These are phyloP conservation scores for Borostomias antarcticus DNA, from an alignment of 2,797 vertebrate genomes.

Conservation along the genomic window DNA sequence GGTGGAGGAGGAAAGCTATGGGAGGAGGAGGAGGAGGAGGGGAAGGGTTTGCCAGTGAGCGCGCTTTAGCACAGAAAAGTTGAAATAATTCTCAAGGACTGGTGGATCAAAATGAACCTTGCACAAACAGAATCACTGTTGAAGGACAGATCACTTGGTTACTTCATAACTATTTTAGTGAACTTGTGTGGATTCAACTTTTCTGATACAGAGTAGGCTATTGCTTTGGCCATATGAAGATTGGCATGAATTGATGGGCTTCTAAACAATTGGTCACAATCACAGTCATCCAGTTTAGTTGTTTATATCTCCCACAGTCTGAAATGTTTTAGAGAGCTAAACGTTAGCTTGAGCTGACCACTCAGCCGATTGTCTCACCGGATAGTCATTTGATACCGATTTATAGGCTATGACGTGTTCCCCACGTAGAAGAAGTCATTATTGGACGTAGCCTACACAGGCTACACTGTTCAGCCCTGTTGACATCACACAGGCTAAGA, in stretches of 20 bases:
- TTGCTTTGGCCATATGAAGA: too few species aligned
- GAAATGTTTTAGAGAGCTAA: too few species aligned
- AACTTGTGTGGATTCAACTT: not conserved
- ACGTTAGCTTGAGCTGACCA: not conserved
- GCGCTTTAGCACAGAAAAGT: conserved; percentile 70
- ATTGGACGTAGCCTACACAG: too few species aligned
- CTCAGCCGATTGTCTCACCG: not conserved
- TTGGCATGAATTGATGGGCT: not conserved
- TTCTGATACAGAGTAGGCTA: not conserved
- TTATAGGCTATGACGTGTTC: not conserved
- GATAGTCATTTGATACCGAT: not conserved
- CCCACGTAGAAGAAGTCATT: too few species aligned
- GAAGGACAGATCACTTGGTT: conserved; percentile 5
- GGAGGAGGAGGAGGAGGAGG: conserved; percentile 3
- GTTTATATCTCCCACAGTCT: too few species aligned
- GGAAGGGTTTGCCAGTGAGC: conserved; percentile 30
- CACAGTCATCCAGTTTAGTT: too few species aligned
- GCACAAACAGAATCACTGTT: conserved; percentile 1
- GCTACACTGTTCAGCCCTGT: not conserved
- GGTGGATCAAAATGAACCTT: conserved; percentile 34
- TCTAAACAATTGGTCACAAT: not conserved
- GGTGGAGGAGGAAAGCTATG: conserved; percentile 24
- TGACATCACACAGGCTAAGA: not conserved
- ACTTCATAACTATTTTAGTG: conserved; percentile 6
- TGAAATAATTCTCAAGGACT: conserved; percentile 60